phyloP scores from a whole-genome alignment of 2,888 invertebrate genomes.

The Xestobium rufovillosum region DNA sequence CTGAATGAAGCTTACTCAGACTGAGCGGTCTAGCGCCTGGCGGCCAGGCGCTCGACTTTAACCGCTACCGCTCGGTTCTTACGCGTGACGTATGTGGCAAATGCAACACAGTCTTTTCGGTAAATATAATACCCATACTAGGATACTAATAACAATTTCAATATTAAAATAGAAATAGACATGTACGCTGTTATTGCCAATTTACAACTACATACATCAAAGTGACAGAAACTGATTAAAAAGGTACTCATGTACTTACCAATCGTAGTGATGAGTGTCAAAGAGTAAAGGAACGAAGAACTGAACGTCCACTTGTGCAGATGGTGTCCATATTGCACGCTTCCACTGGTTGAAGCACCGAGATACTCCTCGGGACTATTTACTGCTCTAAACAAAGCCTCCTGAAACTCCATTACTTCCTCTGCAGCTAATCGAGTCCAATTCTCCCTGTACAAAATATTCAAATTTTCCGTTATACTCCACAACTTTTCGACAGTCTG shows the following conservation, averaged over 20 bases:
- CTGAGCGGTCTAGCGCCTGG: too few relatives aligned
- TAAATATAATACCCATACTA: too few relatives aligned
- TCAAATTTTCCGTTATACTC: conserved; percentile 80
- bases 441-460: conserved; percentile 84
- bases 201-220: too few relatives aligned
- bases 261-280: conserved; percentile 90
- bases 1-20: too few relatives aligned
- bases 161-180: too few relatives aligned
- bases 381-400: conserved; percentile 49
- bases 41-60: too few relatives aligned
- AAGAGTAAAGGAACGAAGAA: conserved; percentile 84
- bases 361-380: conserved; percentile 19
- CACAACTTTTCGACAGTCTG: conserved; percentile 74
- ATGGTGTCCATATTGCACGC: conserved; percentile 35
- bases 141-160: too few relatives aligned
- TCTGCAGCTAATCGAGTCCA: conserved; percentile 86
- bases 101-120: too few relatives aligned
- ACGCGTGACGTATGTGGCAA: too few relatives aligned
- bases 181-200: too few relatives aligned
- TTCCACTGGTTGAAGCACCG: conserved; percentile 41
- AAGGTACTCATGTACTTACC: conserved; percentile 70
- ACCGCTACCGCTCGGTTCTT: too few relatives aligned
- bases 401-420: conserved; percentile 79
- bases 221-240: too few relatives aligned
- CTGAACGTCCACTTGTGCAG: conserved; percentile 83